Evolutionary conservation across 2,797 vertebrate species (phyloP).

Genomic region (Dallia pectoralis): DNA sequence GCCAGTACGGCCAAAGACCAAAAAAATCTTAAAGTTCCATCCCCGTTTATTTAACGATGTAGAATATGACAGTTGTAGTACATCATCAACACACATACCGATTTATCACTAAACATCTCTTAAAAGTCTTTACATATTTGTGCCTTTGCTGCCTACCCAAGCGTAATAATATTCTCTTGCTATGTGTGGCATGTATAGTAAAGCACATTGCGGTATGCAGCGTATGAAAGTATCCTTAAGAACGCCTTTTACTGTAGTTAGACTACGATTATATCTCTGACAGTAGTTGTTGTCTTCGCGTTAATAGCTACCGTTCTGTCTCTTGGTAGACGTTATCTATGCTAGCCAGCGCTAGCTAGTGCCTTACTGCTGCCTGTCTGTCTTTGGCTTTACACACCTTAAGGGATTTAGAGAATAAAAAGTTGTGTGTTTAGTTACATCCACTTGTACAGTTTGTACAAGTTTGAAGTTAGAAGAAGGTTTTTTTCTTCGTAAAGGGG

Average conservation of each 20-base stretch:
- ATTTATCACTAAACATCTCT: slow-evolving; percentile 1
- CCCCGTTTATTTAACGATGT: too few species aligned
- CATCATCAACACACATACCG: not conserved
- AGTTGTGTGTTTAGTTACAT: slow-evolving; percentile 9
- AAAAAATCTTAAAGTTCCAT: too few species aligned
- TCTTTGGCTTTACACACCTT: not conserved
- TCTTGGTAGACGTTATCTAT: not conserved
- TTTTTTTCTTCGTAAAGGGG: not conserved
- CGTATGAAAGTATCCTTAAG: not conserved
- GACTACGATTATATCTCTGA: not conserved
- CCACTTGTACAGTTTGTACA: not conserved
- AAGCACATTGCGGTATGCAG: not conserved
- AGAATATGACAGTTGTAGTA: too few species aligned
- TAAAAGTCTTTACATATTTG: slow-evolving; percentile 21
- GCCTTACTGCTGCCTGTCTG: not conserved
- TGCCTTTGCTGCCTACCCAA: slow-evolving; percentile 41
- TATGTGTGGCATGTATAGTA: not conserved
- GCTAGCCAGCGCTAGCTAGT: not conserved
- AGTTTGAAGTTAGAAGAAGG: not conserved
- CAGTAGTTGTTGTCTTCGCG: not conserved
- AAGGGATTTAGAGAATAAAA: not conserved
- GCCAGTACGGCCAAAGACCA: too few species aligned
- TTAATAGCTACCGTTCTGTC: not conserved
- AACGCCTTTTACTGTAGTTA: not conserved
- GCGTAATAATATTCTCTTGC: not conserved